Percentiles rank a stretch among this genome's conserved stretches.
Evolutionary conservation across 1,140 invertebrate genomes (phyloP).

Genomic region (Chionoecetes opilio): DNA sequence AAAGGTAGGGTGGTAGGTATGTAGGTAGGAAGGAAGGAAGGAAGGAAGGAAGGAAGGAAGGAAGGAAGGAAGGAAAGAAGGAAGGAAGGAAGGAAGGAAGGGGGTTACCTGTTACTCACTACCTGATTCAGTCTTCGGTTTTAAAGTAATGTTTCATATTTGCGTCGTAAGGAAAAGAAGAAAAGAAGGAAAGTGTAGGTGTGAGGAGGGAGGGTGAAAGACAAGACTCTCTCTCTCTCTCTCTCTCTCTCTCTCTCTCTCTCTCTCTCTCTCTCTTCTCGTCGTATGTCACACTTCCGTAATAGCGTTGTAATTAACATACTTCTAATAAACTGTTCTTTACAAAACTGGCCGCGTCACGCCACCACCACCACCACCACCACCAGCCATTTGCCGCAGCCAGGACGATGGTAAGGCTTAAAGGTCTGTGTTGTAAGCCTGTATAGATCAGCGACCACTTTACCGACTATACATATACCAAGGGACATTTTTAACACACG

Average conservation of each 20-base stretch:
- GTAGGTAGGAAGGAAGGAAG: not conserved
- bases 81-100: not conserved
- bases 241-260: constrained; percentile 20
- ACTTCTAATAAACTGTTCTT: no score
- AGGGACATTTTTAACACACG: not conserved
- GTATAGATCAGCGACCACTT: no score
- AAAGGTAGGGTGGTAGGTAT: not conserved
- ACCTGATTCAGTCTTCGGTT: not conserved
- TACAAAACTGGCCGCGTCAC: no score
- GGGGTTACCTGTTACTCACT: not conserved
- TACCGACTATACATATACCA: no score
- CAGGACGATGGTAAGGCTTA: no score
- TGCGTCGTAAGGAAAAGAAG: not conserved
- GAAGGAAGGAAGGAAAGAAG: not conserved
- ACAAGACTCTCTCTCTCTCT: not conserved
- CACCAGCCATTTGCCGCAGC: no score
- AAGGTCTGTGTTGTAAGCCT: no score
- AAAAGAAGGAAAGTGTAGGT: no score
- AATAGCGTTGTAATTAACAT: no score
- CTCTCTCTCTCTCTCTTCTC: not conserved
- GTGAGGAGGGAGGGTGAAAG: no score
- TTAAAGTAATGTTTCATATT: not conserved
- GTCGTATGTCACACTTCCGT: not conserved
- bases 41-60: not conserved
- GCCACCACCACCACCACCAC: no score